Percentiles rank a stretch among this genome's conserved stretches.
Conservation (phyloP, 1,140 invertebrate species). For the Heliconius melpomene region DNA sequence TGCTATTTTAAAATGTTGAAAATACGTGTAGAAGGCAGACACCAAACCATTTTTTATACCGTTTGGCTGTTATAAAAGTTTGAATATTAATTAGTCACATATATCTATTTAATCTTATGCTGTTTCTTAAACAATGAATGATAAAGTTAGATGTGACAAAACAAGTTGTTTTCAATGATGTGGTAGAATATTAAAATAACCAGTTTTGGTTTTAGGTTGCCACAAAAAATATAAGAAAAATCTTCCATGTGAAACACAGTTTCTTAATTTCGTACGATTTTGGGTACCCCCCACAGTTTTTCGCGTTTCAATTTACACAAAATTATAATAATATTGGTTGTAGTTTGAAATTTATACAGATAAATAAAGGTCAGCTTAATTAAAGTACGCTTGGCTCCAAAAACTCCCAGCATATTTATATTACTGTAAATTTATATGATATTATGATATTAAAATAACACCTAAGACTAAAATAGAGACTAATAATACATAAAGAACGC, state of each 20-base stretch:
- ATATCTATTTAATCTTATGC: not conserved
- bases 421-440: not conserved
- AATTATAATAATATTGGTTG: not conserved
- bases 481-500: not conserved
- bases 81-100: slow-evolving; percentile 4
- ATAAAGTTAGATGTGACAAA: slow-evolving; percentile 15
- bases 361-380: not conserved
- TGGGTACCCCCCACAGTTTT: not conserved
- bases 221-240: not conserved
- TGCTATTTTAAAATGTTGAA: too few relatives aligned
- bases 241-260: not conserved
- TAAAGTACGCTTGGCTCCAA: not conserved
- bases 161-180: slow-evolving; percentile 24
- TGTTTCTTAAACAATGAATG: slow-evolving; percentile 12
- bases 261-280: not conserved
- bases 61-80: not conserved
- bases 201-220: not conserved
- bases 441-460: not conserved
- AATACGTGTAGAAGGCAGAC: too few relatives aligned
- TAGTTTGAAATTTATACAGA: not conserved
- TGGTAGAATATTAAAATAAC: slow-evolving; percentile 7
- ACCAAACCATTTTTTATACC: too few relatives aligned
- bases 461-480: not conserved
- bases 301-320: not conserved
- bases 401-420: too few relatives aligned